A percentile compares a stretch with the other conserved stretches of the same genome.
Conservation (phyloP, 1,140 invertebrate genomes). For the Brachionus calyciflorus region DNA sequence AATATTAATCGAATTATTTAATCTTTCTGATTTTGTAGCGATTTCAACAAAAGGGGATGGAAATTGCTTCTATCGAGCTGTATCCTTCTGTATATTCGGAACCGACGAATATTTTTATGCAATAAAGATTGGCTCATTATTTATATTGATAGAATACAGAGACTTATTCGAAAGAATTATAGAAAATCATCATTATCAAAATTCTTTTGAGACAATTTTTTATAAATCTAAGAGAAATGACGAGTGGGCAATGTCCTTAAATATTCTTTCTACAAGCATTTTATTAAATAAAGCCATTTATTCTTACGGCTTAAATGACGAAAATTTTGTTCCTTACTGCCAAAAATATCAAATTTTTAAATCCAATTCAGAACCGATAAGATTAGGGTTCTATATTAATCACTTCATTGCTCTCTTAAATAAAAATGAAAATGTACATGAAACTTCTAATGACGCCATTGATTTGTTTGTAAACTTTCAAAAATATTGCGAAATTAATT, state of each 20-base stretch:
- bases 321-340: background rate
- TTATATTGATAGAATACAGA: too few relatives aligned
- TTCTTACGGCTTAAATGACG: background rate
- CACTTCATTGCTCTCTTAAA: background rate
- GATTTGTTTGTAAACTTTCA: background rate
- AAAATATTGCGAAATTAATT: too few relatives aligned
- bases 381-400: background rate
- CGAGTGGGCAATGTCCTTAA: background rate
- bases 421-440: background rate
- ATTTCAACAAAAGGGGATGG: background rate
- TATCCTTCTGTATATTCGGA: background rate
- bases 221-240: background rate
- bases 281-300: background rate
- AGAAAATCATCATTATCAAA: too few relatives aligned
- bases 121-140: background rate
- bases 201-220: background rate
- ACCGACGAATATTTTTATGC: background rate
- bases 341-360: background rate
- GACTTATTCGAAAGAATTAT: too few relatives aligned
- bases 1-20: background rate
- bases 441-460: background rate
- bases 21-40: background rate
- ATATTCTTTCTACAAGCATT: constrained; percentile 4
- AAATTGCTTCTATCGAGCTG: background rate
- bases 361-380: background rate